phyloP scores from a whole-genome alignment of 30 jellyfish, hydroid and myxozoan genomes.

The Turritopsis rubra region DNA sequence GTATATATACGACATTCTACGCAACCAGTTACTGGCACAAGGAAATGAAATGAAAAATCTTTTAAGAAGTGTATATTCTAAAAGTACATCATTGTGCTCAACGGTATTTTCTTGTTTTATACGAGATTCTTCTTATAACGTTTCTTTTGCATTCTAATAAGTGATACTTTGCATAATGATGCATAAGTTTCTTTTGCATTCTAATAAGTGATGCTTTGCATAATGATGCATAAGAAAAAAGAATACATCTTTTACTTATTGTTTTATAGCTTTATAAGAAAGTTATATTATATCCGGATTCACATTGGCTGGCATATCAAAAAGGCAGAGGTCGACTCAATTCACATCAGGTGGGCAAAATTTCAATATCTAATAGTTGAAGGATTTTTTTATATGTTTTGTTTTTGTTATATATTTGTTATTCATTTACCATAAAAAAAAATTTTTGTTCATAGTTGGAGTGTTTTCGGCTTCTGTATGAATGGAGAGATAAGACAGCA shows the following conservation, averaged over 20 bases:
- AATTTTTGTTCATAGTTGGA: conserved; percentile 39
- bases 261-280: conserved; percentile 34
- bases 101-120: conserved; percentile 35
- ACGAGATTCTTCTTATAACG: too few relatives aligned
- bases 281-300: conserved; percentile 61
- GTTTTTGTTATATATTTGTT: conserved; percentile 9
- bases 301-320: conserved; percentile 47
- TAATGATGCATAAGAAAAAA: not conserved
- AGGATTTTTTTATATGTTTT: too few relatives aligned
- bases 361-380: too few relatives aligned
- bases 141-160: too few relatives aligned
- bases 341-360: conserved; percentile 46
- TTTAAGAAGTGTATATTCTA: conserved; percentile 61
- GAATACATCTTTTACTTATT: conserved; percentile 18
- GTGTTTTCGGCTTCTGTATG: conserved; percentile 62
- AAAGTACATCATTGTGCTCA: conserved; percentile 55
- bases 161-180: too few relatives aligned
- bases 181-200: too few relatives aligned
- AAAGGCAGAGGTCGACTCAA: conserved; percentile 70
- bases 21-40: conserved; percentile 46
- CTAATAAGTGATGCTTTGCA: too few relatives aligned
- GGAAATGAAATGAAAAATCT: conserved; percentile 52
- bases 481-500: conserved; percentile 91
- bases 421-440: not conserved
- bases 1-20: conserved; percentile 64